Base-by-base conservation (phyloP, 2,113 vertebrate genomes). In the Henicopernis longicauda region DNA sequence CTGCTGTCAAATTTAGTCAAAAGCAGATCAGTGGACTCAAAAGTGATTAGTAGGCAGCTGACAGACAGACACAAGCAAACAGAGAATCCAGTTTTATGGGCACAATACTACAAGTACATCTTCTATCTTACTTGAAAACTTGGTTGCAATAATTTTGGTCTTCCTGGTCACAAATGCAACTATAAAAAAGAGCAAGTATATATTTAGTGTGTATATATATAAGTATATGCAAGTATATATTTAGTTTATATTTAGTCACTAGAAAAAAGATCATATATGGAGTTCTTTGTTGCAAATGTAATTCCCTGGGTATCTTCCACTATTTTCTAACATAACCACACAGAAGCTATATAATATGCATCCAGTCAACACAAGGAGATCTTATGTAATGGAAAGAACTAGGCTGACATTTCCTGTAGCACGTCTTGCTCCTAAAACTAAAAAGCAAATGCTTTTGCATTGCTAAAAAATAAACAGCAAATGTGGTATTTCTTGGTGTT, bases 1-100 rank as follows among this genome's bases (percentile, higher is more conserved):
- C 66, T 93, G 84, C 86, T 91, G 77, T 74, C 81, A 91, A 14
- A 67, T 94, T 71, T 82, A 89, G 72, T 81, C 31, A 76, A 77
- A 96, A 83, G 73, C 69, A 84, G 83, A 72, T 89, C 77, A 89
- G 55, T 73, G 72, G 67, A 57, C 73, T 91, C 61, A 22, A 59
- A 89, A 76, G 52, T 5, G 8, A 38, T 95, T 78, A 85, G 84
- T 36, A 91, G 73, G 73, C 65, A 76, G 73, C 47, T 76, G 78
- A 54, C 69, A 87, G 79, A 73, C 3, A 0, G 91, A 36, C 55
- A 55, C 13, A 59, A 79, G 42, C 55, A 77, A 92, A 66, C 15
- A 47, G 59, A 78, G 42, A 63, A 45, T 44, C 44, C 42, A 63
- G 29, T 77, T 59, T 29, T 55, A 11, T 27, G 61, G 69, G 70